These are phyloP conservation scores for Megathymus violae DNA, from an alignment of 1,140 invertebrate genomes.

Conservation along the genomic window DNA sequence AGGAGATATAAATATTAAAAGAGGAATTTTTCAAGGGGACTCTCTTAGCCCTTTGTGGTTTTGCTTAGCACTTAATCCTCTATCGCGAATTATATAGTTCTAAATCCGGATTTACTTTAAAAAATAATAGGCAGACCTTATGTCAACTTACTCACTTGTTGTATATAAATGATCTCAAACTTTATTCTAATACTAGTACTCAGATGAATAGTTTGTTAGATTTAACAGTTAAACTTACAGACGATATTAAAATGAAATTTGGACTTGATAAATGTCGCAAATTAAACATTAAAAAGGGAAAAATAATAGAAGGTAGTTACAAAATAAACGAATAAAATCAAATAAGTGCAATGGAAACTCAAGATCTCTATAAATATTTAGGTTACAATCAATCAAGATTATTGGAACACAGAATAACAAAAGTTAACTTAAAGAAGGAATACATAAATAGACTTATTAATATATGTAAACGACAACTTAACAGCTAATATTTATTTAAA, in stretches of 20 bases:
- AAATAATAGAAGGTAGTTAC: not conserved
- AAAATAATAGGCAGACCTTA: not conserved
- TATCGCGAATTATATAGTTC: not conserved
- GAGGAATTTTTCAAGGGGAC: conserved; percentile 8
- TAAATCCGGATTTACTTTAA: not conserved
- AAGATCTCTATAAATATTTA: not conserved
- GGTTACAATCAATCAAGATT: not conserved
- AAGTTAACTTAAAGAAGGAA: conserved; percentile 1
- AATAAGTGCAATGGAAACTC: not conserved
- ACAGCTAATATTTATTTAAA: conserved; percentile 11
- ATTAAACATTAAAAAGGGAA: too few relatives aligned
- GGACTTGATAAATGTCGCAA: not conserved
- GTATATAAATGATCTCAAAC: too few relatives aligned
- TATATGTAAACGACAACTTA: too few relatives aligned
- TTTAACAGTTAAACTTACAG: too few relatives aligned
- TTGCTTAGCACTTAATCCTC: too few relatives aligned
- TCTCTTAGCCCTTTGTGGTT: too few relatives aligned
- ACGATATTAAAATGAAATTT: not conserved
- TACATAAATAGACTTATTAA: too few relatives aligned
- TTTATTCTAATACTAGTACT: too few relatives aligned
- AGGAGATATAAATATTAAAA: too few relatives aligned
- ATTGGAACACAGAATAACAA: not conserved
- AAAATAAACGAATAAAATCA: not conserved
- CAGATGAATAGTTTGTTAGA: too few relatives aligned
- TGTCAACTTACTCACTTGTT: not conserved